These are phyloP conservation scores for Paraplagusia blochii DNA, from an alignment of 2,113 vertebrate species.

Conservation along the genomic window DNA sequence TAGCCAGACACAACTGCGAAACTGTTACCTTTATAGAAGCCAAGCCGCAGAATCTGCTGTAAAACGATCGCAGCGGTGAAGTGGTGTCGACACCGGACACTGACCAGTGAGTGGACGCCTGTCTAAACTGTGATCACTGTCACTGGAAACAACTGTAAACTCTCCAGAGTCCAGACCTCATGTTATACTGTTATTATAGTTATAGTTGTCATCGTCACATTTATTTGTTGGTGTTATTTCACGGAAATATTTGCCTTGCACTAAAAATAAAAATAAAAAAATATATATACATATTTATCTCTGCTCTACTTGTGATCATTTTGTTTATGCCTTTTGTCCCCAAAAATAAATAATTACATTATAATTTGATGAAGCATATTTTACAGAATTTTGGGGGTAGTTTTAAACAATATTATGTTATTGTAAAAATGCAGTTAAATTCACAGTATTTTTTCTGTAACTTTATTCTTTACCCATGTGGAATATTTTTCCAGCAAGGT, in stretches of 20 bases:
- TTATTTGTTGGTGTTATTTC: background rate
- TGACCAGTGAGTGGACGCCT: constrained; percentile 36
- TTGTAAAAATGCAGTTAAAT: too few relatives aligned
- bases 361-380: too few relatives aligned
- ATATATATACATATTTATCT: too few relatives aligned
- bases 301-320: too few relatives aligned
- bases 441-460: too few relatives aligned
- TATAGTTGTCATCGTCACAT: background rate
- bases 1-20: constrained; percentile 95
- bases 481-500: too few relatives aligned
- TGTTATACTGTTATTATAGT: background rate
- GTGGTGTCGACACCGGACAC: constrained; percentile 18
- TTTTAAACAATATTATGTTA: too few relatives aligned
- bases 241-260: background rate
- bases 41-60: constrained; percentile 73
- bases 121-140: constrained; percentile 28
- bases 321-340: too few relatives aligned
- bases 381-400: too few relatives aligned
- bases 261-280: too few relatives aligned
- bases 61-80: constrained; percentile 45
- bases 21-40: constrained; percentile 81
- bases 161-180: background rate
- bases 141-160: constrained; percentile 12
- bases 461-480: too few relatives aligned
- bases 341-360: too few relatives aligned